A percentile compares a stretch with the other conserved stretches of the same genome.
phyloP scores from a whole-genome alignment of 2,113 vertebrate species.

The Sigmodon hispidus region DNA sequence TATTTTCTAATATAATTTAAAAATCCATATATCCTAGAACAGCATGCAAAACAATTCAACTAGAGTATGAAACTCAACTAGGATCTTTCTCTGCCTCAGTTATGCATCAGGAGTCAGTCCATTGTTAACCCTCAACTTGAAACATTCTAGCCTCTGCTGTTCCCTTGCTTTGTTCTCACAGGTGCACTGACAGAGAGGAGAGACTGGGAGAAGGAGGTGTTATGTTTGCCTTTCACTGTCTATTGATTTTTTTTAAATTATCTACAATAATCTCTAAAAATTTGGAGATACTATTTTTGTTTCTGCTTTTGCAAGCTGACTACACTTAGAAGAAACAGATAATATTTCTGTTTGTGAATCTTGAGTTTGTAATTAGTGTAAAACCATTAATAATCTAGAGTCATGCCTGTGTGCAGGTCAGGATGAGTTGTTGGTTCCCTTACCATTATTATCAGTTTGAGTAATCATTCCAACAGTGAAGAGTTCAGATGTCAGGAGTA shows the following conservation, averaged over 20 bases:
- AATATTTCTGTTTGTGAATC: neutral
- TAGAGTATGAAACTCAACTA: neutral
- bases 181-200: neutral
- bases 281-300: neutral
- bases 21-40: neutral
- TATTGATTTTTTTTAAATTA: too few relatives aligned
- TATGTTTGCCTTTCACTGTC: neutral
- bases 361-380: neutral
- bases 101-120: neutral
- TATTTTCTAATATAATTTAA: neutral
- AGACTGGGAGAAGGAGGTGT: neutral
- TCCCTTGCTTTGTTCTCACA: neutral
- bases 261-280: too few relatives aligned
- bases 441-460: neutral
- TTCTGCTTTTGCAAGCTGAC: neutral
- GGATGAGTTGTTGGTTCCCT: neutral
- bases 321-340: neutral
- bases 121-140: neutral
- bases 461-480: neutral
- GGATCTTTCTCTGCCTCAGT: neutral
- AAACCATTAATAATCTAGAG: neutral
- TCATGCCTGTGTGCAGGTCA: neutral
- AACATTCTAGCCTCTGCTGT: neutral
- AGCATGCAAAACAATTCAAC: neutral
- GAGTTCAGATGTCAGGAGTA: fast-evolving